phyloP scores from a whole-genome alignment of 2,888 invertebrate genomes.

The Chrysodeixis includens region DNA sequence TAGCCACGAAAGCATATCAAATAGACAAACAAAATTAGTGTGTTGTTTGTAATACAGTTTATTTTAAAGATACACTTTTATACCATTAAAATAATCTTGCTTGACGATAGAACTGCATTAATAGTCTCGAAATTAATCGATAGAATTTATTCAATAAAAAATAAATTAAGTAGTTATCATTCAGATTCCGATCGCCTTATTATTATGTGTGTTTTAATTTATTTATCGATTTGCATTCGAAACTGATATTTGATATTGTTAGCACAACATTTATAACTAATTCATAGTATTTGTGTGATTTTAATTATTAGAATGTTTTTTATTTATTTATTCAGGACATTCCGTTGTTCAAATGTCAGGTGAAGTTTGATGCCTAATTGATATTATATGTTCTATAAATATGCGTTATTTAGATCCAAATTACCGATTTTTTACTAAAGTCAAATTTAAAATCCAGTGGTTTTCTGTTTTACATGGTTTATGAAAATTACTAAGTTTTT shows the following conservation, averaged over 20 bases:
- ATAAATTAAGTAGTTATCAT: conserved; percentile 42
- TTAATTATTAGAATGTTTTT: conserved; percentile 38
- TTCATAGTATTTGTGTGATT: conserved; percentile 44
- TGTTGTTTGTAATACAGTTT: too few species aligned
- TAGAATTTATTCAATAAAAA: conserved; percentile 19
- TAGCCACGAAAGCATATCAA: too few species aligned
- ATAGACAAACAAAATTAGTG: too few species aligned
- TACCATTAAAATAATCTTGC: background rate
- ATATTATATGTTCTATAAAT: background rate
- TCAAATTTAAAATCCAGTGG: too few species aligned
- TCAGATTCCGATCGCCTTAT: conserved; percentile 19
- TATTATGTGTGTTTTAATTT: conserved; percentile 30
- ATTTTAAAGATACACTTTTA: too few species aligned
- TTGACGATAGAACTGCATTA: conserved; percentile 1
- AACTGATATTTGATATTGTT: conserved; percentile 42
- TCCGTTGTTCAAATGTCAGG: background rate
- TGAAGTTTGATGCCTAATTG: background rate
- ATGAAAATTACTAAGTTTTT: too few species aligned
- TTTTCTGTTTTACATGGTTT: too few species aligned
- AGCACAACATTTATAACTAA: conserved; percentile 35
- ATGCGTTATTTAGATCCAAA: background rate
- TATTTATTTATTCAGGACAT: conserved; percentile 11
- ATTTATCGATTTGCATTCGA: conserved; percentile 44
- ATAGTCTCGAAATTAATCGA: conserved; percentile 18
- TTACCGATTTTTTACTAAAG: too few species aligned